Evolutionary conservation across 2,888 invertebrate species (phyloP), one percentile per base, ranked within the genome.

Genomic region (Galerucella pusilla): DNA sequence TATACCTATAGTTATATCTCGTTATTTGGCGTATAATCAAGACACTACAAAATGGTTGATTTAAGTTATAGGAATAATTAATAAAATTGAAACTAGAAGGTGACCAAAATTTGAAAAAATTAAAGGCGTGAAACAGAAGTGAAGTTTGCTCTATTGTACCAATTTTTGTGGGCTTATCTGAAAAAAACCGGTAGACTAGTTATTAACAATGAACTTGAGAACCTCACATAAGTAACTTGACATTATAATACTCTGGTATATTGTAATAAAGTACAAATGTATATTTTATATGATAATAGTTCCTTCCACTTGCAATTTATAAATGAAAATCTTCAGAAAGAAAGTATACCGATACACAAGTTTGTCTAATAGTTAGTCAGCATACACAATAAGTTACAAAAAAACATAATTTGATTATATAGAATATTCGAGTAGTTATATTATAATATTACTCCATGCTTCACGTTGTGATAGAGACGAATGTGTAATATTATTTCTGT

Each of bases 401-500:
- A 70, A 68, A 73, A 73, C 25, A 68, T 67, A 35, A 75, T 83
- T 79, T 81, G 81, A 75, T 80, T 79, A 79, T 77, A 71, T 76
- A 77, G 75, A 75, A 78, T 79, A 81, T 77, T 79, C 78, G 83
- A 80, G 74, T 75, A 20, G 20, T 20, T 20, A 80, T 82, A 80
- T 80, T 78, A 78, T 81, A 57, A 57, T 16, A 79, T 80, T 81
- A 78, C 46, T 60, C 46, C 60, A 72, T 49, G 72, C 72, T 83
- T 84, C 84, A 83, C 84, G 85, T 86, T 86, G 86, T 86, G 86
- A 86, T 85, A 85, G 85, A 82, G 81, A 82, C 83, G 85, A 85
- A 82, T 84, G 84, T 84, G 84, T 84, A 80, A 80, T 77, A 79
- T 81, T 80, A 72, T 79, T 80, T 80, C 82, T 85, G 86, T 85